Evolutionary conservation across 1,140 invertebrate species (phyloP).

Genomic region (Maconellicoccus hirsutus): DNA sequence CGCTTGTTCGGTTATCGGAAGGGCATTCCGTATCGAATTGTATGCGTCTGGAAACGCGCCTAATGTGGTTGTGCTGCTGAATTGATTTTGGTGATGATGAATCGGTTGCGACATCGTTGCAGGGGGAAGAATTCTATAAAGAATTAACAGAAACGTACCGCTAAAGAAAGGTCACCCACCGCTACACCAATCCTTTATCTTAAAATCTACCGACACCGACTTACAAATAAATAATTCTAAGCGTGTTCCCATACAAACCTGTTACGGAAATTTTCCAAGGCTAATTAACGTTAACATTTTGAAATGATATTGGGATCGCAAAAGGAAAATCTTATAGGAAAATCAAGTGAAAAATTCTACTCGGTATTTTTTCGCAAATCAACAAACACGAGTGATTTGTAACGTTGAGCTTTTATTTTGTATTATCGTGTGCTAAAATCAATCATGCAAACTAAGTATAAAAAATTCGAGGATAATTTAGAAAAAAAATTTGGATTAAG

Average conservation of each 20-base stretch:
- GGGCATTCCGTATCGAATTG: not conserved
- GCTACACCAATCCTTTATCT: constrained; percentile 14
- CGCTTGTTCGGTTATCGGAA: not conserved
- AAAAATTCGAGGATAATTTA: too few species aligned
- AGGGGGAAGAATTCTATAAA: constrained; percentile 18
- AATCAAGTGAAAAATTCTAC: too few species aligned
- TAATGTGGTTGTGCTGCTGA: not conserved
- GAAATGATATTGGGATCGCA: not conserved
- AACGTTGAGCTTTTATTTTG: too few species aligned
- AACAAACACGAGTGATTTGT: too few species aligned
- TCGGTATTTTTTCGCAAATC: too few species aligned
- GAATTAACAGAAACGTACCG: constrained; percentile 19
- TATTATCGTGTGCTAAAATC: too few species aligned
- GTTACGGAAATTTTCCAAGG: not conserved
- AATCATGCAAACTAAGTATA: too few species aligned
- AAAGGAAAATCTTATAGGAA: too few species aligned
- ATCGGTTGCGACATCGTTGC: constrained; percentile 11
- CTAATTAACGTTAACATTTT: not conserved
- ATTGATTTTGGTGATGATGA: constrained; percentile 6
- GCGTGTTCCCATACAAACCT: constrained; percentile 1
- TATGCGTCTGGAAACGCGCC: not conserved
- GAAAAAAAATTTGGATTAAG: too few species aligned
- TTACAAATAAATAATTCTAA: not conserved
- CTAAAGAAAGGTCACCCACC: constrained; percentile 19
- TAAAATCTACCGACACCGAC: not conserved